A percentile compares a stretch with the other conserved stretches of the same genome.
Conservation (phyloP, 2,113 vertebrate species). For the Ammodytes dubius region DNA sequence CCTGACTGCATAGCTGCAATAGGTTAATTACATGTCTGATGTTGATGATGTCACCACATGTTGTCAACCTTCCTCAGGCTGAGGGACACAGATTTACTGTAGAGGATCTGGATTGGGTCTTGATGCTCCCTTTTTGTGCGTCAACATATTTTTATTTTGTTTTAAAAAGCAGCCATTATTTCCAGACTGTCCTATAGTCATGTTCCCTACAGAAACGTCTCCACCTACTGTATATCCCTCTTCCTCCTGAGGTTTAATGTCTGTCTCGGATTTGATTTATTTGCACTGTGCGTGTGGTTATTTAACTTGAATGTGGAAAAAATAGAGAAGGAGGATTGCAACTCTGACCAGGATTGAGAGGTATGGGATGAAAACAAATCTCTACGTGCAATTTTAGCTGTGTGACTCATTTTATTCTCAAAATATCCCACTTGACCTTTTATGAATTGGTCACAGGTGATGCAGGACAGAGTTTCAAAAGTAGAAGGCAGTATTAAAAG, state of each 20-base stretch:
- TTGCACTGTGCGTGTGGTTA: slow-evolving; percentile 57
- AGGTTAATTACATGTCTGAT: slow-evolving; percentile 86
- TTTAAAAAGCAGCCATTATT: slow-evolving; percentile 1
- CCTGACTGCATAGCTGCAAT: slow-evolving; percentile 74
- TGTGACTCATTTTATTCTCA: slow-evolving; percentile 36
- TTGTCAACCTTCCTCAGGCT: slow-evolving; percentile 72
- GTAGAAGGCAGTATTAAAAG: slow-evolving; percentile 13
- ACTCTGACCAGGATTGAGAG: slow-evolving; percentile 62
- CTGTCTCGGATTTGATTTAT: slow-evolving; percentile 46
- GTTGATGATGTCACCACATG: slow-evolving; percentile 81
- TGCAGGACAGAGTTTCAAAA: slow-evolving; percentile 13
- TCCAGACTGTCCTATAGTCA: not conserved
- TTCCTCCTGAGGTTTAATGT: slow-evolving; percentile 36
- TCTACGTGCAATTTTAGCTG: slow-evolving; percentile 8
- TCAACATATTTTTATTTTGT: slow-evolving; percentile 14
- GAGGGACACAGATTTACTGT: slow-evolving; percentile 52
- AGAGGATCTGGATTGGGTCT: slow-evolving; percentile 17
- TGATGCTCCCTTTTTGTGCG: slow-evolving; percentile 3
- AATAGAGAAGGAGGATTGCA: slow-evolving; percentile 46
- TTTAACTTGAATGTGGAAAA: slow-evolving; percentile 58
- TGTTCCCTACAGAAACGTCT: not conserved
- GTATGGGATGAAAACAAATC: slow-evolving; percentile 3
- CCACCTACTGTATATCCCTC: not conserved
- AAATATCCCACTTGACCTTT: slow-evolving; percentile 39
- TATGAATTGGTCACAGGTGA: slow-evolving; percentile 31